phyloP scores from a whole-genome alignment of 2,113 vertebrate genomes.

The Trogon surrucura region DNA sequence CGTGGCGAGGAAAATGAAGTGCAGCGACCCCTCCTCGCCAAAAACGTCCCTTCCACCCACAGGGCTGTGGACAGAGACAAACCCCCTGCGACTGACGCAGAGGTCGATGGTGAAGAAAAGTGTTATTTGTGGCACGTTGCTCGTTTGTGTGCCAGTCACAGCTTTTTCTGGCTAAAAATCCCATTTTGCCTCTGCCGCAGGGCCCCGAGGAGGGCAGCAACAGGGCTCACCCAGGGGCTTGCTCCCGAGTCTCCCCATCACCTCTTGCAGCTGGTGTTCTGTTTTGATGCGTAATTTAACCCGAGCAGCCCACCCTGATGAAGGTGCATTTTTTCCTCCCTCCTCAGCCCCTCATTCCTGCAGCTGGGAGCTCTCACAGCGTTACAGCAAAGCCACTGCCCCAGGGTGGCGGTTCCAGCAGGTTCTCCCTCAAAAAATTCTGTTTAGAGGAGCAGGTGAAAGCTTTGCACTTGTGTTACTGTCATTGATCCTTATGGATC shows the following conservation, averaged over 20 bases:
- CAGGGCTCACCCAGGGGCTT: not conserved
- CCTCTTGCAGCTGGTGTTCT: not conserved
- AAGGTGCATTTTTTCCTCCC: not conserved
- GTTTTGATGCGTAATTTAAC: not conserved
- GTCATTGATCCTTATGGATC: not conserved
- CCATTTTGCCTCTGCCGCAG: accelerated
- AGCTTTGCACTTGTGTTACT: not conserved
- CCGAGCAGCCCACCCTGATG: not conserved
- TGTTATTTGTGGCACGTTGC: not conserved
- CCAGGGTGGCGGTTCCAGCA: not conserved
- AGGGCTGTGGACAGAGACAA: not conserved
- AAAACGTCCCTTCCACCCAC: not conserved
- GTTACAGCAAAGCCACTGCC: not conserved
- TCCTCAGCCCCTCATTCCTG: not conserved
- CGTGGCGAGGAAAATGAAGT: not conserved
- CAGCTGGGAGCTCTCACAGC: not conserved
- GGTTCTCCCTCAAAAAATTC: not conserved
- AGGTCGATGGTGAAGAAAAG: not conserved
- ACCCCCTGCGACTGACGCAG: accelerated
- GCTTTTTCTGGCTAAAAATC: not conserved
- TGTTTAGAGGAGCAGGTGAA: not conserved
- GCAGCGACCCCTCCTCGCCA: not conserved
- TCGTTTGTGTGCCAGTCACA: not conserved
- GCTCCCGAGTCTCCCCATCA: not conserved
- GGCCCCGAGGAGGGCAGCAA: not conserved